Evolutionary conservation across 2,888 invertebrate genomes (phyloP), one percentile per base, ranked within the genome.

Genomic region (Xestoiulus laeticollis): DNA sequence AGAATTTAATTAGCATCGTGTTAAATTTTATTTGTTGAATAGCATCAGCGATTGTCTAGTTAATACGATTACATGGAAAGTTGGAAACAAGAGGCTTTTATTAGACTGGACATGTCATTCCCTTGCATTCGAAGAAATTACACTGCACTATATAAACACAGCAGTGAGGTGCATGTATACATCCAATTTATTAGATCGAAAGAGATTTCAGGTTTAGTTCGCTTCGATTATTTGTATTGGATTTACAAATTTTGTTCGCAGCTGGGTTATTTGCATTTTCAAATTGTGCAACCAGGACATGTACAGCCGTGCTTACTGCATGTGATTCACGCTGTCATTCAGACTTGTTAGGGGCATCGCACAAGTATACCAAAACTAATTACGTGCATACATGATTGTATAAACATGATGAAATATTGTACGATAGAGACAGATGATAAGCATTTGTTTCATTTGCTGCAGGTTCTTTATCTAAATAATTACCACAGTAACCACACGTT

Each of bases 11-110:
- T 78, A 78, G 30, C 30, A 78, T 78, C 78, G 30, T 30, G 78
- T 30, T 78, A 78, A 14, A 26, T 26, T 68, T 30, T 30, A 26
- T 68, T 68, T 26, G 26, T 68, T 26, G 26, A 68, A 22, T 26
- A 78, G 78, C 1, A 78, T 78, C 78, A 78, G 30, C 78, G 30
- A 78, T 78, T 78, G 78, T 78, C 78, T 32, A 30, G 6, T 78
- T 78, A 78, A 78, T 78, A 30, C 78, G 78, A 78, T 78, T 78
- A 78, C 30, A 26, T 8, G 78, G 16, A n/a, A n/a, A n/a, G n/a
- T n/a, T n/a, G n/a, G n/a, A 78, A 78, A 78, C 78, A 78, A 78
- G 30, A 78, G 78, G 30, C 30, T 78, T 68, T 68, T 78, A 78
- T 78, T 78, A 30, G 16, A 78, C 78, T 78, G 78, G 78, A 78